Percentiles rank a stretch among this genome's conserved stretches.
Conservation (phyloP, 2,888 invertebrate species). For the Chrysopilus asiliformis region DNA sequence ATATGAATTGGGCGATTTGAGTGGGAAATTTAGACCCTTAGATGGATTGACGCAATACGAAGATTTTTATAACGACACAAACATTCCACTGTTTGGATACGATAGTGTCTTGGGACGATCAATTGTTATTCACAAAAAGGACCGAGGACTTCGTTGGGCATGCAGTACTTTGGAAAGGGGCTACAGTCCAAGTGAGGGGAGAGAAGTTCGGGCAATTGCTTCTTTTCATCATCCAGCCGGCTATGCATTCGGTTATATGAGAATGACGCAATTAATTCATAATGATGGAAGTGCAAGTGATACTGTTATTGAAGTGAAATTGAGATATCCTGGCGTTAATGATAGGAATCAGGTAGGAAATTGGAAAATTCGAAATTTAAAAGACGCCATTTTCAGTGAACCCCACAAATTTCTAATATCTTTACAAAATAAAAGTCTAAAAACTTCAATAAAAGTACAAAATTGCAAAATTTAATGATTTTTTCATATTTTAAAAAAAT, state of each 20-base stretch:
- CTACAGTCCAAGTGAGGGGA: slow-evolving; percentile 74
- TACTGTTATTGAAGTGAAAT: slow-evolving; percentile 76
- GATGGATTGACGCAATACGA: slow-evolving; percentile 47
- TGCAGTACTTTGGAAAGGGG: slow-evolving; percentile 78
- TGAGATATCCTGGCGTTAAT: slow-evolving; percentile 74
- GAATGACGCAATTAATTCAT: slow-evolving; percentile 80
- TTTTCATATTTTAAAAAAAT: too few species aligned
- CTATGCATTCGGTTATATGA: slow-evolving; percentile 71
- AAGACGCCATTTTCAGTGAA: too few species aligned
- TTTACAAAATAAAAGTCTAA: too few species aligned
- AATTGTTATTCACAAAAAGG: slow-evolving; percentile 64
- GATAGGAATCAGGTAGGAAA: slow-evolving; percentile 69
- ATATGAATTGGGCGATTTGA: slow-evolving; percentile 75
- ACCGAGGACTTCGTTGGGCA: slow-evolving; percentile 55
- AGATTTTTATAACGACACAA: slow-evolving; percentile 61
- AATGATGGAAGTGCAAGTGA: slow-evolving; percentile 76
- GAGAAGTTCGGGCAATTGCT: slow-evolving; percentile 74
- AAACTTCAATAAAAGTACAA: too few species aligned
- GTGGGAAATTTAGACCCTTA: slow-evolving; percentile 72
- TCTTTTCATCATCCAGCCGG: slow-evolving; percentile 83
- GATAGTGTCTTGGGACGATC: slow-evolving; percentile 77
- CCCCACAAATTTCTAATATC: too few species aligned
- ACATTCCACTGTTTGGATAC: slow-evolving; percentile 66
- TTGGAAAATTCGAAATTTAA: too few species aligned
- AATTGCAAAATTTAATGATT: too few species aligned